Conservation (phyloP, 2,113 vertebrate species). For the Ondatra zibethicus region DNA sequence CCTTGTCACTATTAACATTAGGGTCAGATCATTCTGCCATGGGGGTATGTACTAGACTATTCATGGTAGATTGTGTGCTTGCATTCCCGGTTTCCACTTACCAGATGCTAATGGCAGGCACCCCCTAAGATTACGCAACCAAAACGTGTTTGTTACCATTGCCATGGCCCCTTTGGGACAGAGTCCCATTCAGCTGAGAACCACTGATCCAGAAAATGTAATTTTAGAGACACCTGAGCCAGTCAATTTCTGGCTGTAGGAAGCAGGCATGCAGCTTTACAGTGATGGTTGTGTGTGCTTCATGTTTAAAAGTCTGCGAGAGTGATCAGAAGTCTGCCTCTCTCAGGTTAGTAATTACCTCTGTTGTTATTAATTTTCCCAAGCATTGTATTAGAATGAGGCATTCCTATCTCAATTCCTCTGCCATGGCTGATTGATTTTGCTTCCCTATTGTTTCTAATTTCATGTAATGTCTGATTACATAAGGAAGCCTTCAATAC, state of each 20-base stretch:
- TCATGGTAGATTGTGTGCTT: not conserved
- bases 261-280: not conserved
- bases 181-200: not conserved
- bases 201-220: not conserved
- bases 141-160: not conserved
- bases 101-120: not conserved
- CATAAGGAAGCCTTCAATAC: constrained; percentile 65
- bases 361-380: constrained; percentile 85
- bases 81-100: not conserved
- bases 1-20: not conserved
- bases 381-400: constrained; percentile 80
- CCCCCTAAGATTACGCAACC: not conserved
- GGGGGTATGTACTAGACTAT: rapidly evolving
- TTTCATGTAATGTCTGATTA: constrained; percentile 79
- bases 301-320: constrained; percentile 69
- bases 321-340: constrained; percentile 75
- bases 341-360: constrained; percentile 84
- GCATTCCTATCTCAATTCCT: constrained; percentile 82
- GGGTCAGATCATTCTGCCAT: not conserved
- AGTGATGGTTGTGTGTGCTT: constrained; percentile 55
- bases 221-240: not conserved
- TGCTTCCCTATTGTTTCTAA: constrained; percentile 82
- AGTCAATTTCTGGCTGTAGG: not conserved
- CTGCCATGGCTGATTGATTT: constrained; percentile 84
- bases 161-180: not conserved